Evolutionary conservation across 2,797 vertebrate genomes (phyloP).

Genomic region (Epinephelus awoara): DNA sequence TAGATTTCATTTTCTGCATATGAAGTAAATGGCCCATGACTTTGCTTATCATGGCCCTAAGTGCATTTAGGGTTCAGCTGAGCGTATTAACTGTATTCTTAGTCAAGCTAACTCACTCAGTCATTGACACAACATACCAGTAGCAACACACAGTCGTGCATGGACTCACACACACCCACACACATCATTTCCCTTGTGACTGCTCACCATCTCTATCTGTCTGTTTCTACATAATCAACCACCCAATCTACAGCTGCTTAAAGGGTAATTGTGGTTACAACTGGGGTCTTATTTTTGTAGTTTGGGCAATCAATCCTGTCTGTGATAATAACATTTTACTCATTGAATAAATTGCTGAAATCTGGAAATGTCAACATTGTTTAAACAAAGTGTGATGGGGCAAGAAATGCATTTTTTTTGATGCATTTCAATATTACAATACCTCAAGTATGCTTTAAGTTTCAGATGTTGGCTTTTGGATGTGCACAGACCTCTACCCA

Average conservation of each 20-base stretch:
- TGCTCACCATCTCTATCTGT: slow-evolving; percentile 20
- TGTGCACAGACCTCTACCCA: background rate
- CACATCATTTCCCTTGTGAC: slow-evolving; percentile 36
- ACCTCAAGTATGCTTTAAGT: background rate
- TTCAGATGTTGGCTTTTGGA: background rate
- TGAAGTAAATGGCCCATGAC: slow-evolving; percentile 76
- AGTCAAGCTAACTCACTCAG: slow-evolving; percentile 55
- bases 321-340: background rate
- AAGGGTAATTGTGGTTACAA: slow-evolving; percentile 19
- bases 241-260: slow-evolving; percentile 37
- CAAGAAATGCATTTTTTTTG: background rate
- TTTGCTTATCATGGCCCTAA: slow-evolving; percentile 63
- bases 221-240: slow-evolving; percentile 41
- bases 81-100: slow-evolving; percentile 67
- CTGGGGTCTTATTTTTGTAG: background rate
- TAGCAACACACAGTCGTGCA: slow-evolving; percentile 22
- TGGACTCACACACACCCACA: slow-evolving; percentile 1
- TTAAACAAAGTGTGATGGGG: slow-evolving; percentile 3
- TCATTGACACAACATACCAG: slow-evolving; percentile 47
- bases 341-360: background rate
- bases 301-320: slow-evolving; percentile 11
- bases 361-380: slow-evolving; percentile 23
- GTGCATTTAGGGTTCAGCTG: slow-evolving; percentile 66
- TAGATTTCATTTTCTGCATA: slow-evolving; percentile 72
- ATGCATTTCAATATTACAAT: background rate